A percentile compares a stretch with the other conserved stretches of the same genome.
phyloP scores from a whole-genome alignment of 2,888 invertebrate genomes.

The Polydesmus complanatus region DNA sequence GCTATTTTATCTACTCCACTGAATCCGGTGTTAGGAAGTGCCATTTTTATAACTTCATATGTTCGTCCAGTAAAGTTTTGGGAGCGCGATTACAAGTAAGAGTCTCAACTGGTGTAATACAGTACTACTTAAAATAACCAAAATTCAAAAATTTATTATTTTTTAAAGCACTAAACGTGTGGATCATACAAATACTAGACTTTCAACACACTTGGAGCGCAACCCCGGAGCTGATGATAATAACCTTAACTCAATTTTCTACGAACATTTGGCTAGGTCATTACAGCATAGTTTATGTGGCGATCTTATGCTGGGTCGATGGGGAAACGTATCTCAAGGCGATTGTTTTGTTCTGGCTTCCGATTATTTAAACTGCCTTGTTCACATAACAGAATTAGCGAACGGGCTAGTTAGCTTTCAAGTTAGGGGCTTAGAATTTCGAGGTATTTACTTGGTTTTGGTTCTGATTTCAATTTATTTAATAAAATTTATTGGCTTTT shows the following conservation, averaged over 20 bases:
- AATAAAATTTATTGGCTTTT: slow-evolving; percentile 6
- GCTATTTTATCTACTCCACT: slow-evolving; percentile 86
- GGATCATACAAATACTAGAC: slow-evolving; percentile 90
- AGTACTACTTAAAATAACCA: neutral
- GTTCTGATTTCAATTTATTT: slow-evolving; percentile 1
- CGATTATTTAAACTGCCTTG: slow-evolving; percentile 93
- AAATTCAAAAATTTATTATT: neutral
- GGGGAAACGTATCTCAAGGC: slow-evolving; percentile 92
- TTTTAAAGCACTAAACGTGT: slow-evolving; percentile 64
- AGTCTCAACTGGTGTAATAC: slow-evolving; percentile 8
- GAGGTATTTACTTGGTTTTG: slow-evolving; percentile 38
- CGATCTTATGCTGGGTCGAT: slow-evolving; percentile 75
- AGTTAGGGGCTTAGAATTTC: slow-evolving; percentile 87
- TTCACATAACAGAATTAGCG: slow-evolving; percentile 93
- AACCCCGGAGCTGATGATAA: slow-evolving; percentile 88
- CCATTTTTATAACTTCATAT: slow-evolving; percentile 96
- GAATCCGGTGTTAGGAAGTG: slow-evolving; percentile 92
- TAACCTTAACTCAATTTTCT: slow-evolving; percentile 97
- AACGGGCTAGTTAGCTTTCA: slow-evolving; percentile 98
- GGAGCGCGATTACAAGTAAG: slow-evolving; percentile 88
- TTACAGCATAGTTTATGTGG: slow-evolving; percentile 91
- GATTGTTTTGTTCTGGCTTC: slow-evolving; percentile 97
- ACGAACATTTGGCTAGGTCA: slow-evolving; percentile 92
- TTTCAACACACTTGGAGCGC: slow-evolving; percentile 86
- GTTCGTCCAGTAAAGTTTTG: slow-evolving; percentile 99